Base-by-base conservation (phyloP, 2,797 vertebrate species). In the Coracias cyanogaster region DNA sequence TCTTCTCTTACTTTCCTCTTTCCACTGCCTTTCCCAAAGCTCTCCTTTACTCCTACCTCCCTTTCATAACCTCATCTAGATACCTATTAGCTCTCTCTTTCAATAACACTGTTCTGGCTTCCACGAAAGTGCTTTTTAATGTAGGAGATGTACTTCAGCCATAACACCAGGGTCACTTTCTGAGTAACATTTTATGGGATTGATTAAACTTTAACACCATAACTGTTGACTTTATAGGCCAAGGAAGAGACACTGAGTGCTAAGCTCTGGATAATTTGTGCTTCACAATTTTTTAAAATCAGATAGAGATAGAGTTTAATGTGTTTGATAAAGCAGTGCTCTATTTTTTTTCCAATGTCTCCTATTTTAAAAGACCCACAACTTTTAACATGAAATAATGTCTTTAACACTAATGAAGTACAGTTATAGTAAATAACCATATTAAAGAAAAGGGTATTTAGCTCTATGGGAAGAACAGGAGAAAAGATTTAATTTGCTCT, bases 161-260 rank as follows among this genome's bases (percentile, higher is more conserved):
- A 61, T 96, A 97, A 97, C 96, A 95, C 88, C 57, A 69, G 97
- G 97, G 98, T 98, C 98, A 98, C 94, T 98, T 97, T 97, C 98
- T 97, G 97, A 98, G 98, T 98, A 98, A 98, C 97, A 92, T 98
- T 98, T 98, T 98, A 98, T 98, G 97, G 97, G 97, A 97, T 96
- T 98, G 98, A 98, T 98, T 98, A 98, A 98, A 98, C 97, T 98
- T 98, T 97, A 98, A 97, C 97, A 98, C 98, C 96, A 33, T 98
- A 97, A 98, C 97, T 98, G 98, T 98, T 98, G 98, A 98, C 97
- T 98, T 98, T 97, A 98, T 91, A 96, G 97, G 96, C 97, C 91
- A 79, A 93, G 94, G 90, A 97, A 98, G 97, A 98, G 96, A 96
- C 97, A 96, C 48, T 71, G 85, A 97, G 94, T 98, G 94, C 94